Conservation (phyloP, 2,888 invertebrate species). For the Byasa hedistus region DNA sequence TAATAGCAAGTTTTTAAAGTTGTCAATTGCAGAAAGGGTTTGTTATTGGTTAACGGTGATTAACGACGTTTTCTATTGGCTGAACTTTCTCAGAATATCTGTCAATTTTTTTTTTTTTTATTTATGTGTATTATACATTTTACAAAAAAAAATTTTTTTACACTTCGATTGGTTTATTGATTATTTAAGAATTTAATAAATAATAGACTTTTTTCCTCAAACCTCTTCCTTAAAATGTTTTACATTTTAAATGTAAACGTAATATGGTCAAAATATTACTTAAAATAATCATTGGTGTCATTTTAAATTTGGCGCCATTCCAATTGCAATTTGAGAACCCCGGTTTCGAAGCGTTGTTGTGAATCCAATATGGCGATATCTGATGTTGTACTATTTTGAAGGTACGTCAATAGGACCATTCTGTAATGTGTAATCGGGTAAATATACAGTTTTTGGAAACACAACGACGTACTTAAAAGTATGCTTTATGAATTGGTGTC, state of each 20-base stretch:
- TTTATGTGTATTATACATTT: neutral
- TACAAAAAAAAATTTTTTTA: neutral
- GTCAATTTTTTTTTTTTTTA: conserved; percentile 11
- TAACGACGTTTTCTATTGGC: conserved; percentile 23
- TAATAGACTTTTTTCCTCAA: neutral
- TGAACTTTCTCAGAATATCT: conserved; percentile 1
- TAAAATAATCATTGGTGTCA: neutral
- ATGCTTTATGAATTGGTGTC: conserved; percentile 43
- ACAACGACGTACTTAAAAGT: conserved; percentile 45
- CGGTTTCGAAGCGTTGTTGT: conserved; percentile 84
- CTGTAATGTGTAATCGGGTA: conserved; percentile 72
- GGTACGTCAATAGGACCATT: conserved; percentile 81
- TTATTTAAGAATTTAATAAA: neutral
- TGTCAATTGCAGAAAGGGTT: conserved; percentile 6
- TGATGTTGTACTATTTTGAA: conserved; percentile 80
- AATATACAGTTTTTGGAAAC: conserved; percentile 60
- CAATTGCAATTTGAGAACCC: conserved; percentile 70
- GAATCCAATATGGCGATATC: conserved; percentile 85
- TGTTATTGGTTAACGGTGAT: conserved; percentile 23
- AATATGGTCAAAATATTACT: neutral
- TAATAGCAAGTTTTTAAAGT: conserved; percentile 15
- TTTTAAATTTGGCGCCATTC: conserved; percentile 62
- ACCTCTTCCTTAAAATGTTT: too few species aligned
- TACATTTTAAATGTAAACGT: neutral
- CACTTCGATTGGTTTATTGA: neutral